Percentiles rank a stretch among this genome's conserved stretches.
phyloP scores from a whole-genome alignment of 1,140 invertebrate species.

The Drosophila novamexicana region DNA sequence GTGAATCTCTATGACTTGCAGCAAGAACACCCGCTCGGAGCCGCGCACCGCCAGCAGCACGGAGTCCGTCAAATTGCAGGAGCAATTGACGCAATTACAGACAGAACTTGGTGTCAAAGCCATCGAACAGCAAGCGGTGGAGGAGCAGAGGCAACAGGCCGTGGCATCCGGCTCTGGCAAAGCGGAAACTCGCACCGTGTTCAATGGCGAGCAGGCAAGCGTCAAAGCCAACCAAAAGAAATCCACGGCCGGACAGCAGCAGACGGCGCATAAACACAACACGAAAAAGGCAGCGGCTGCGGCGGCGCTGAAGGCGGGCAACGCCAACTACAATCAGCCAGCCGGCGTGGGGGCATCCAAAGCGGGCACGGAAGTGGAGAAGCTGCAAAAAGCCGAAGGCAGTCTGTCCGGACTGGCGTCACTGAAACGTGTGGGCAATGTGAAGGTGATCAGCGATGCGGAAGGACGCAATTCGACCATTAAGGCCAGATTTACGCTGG shows the following conservation, averaged over 20 bases:
- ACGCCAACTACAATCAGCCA: constrained; percentile 73
- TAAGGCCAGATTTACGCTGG: constrained; percentile 91
- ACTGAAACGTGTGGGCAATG: constrained; percentile 90
- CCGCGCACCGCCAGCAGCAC: constrained; percentile 56
- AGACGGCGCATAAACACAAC: constrained; percentile 54
- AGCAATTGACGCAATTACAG: constrained; percentile 80
- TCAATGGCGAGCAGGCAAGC: constrained; percentile 43
- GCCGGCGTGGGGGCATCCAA: constrained; percentile 73
- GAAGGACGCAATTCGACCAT: constrained; percentile 89
- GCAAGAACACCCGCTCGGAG: constrained; percentile 81
- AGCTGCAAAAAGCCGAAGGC: constrained; percentile 87
- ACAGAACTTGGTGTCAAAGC: constrained; percentile 73
- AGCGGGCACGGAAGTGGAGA: constrained; percentile 70
- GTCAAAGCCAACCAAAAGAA: constrained; percentile 75
- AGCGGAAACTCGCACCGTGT: constrained; percentile 77
- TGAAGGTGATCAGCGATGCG: constrained; percentile 91
- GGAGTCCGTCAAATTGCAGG: constrained; percentile 67
- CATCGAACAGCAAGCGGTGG: constrained; percentile 53
- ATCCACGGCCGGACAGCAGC: constrained; percentile 52
- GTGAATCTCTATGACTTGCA: constrained; percentile 53
- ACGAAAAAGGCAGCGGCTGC: constrained; percentile 60
- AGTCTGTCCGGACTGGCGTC: constrained; percentile 92
- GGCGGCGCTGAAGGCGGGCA: constrained; percentile 57
- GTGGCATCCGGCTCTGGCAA: constrained; percentile 42
- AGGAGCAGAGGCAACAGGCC: constrained; percentile 36